Evolutionary conservation across 2,888 invertebrate species (phyloP).

Genomic region (Spilosoma lubricipeda): DNA sequence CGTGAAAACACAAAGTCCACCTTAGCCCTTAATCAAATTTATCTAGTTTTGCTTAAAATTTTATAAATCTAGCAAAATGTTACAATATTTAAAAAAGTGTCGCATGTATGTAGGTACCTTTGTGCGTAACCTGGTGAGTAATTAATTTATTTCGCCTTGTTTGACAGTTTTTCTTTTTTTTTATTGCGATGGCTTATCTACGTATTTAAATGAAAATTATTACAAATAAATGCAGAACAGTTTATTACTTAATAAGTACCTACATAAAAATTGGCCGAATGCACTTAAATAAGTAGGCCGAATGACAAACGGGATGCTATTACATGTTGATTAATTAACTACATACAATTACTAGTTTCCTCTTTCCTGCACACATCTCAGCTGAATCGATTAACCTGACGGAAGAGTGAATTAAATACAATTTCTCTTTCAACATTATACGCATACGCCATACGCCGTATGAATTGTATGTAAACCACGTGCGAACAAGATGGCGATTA

Average conservation of each 20-base stretch:
- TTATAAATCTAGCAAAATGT: background rate
- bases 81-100: no score
- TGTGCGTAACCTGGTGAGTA: no score
- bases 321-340: background rate
- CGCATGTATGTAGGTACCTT: no score
- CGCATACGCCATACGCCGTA: constrained; percentile 34
- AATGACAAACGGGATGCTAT: background rate
- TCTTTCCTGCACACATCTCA: constrained; percentile 5
- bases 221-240: no score
- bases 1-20: no score
- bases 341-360: background rate
- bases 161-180: background rate
- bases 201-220: no score
- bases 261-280: background rate
- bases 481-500: constrained; percentile 42
- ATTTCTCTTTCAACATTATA: constrained; percentile 46
- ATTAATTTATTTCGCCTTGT: background rate
- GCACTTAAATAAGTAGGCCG: background rate
- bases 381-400: constrained; percentile 21
- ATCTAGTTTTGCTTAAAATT: no score
- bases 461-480: constrained; percentile 50
- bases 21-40: no score
- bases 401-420: constrained; percentile 31
- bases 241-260: background rate
- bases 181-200: background rate